A percentile compares a stretch with the other conserved stretches of the same genome.
Evolutionary conservation across 2,797 vertebrate species (phyloP).

Genomic region (Gadopsis bispinosus): DNA sequence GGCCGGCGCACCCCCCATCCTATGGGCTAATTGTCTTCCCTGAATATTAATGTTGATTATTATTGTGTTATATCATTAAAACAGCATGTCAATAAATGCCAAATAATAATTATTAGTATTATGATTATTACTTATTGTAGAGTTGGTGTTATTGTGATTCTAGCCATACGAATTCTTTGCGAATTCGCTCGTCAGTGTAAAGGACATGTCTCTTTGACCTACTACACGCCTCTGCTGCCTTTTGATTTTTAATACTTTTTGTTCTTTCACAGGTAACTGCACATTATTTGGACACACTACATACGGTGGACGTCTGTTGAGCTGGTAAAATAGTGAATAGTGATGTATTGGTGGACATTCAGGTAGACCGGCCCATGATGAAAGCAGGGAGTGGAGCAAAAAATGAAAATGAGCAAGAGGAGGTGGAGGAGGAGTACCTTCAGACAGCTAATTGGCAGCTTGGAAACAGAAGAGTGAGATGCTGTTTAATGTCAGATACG

Average conservation of each 20-base stretch:
- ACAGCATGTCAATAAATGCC: too few species aligned
- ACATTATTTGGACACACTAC: not conserved
- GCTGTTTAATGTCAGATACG: constrained; percentile 92
- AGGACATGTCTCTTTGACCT: not conserved
- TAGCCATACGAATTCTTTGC: too few species aligned
- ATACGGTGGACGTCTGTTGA: not conserved
- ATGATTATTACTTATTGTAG: too few species aligned
- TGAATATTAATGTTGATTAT: too few species aligned
- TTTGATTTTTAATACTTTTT: not conserved
- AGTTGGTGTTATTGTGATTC: too few species aligned
- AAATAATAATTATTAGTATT: too few species aligned
- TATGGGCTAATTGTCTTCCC: too few species aligned
- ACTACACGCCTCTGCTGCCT: not conserved
- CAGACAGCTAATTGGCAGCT: constrained; percentile 99
- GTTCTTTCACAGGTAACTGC: not conserved
- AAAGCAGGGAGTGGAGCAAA: constrained; percentile 47
- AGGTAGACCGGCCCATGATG: constrained; percentile 40
- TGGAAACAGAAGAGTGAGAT: constrained; percentile 99
- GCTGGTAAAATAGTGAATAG: constrained; percentile 60
- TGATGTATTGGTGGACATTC: constrained; percentile 15
- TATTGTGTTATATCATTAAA: too few species aligned
- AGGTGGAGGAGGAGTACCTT: constrained; percentile 90
- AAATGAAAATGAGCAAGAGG: constrained; percentile 61
- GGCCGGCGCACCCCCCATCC: too few species aligned
- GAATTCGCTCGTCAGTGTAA: not conserved